Evolutionary conservation across 2,113 vertebrate species (phyloP), one percentile per base, ranked within the genome.

Genomic region (Thalassoma bifasciatum): DNA sequence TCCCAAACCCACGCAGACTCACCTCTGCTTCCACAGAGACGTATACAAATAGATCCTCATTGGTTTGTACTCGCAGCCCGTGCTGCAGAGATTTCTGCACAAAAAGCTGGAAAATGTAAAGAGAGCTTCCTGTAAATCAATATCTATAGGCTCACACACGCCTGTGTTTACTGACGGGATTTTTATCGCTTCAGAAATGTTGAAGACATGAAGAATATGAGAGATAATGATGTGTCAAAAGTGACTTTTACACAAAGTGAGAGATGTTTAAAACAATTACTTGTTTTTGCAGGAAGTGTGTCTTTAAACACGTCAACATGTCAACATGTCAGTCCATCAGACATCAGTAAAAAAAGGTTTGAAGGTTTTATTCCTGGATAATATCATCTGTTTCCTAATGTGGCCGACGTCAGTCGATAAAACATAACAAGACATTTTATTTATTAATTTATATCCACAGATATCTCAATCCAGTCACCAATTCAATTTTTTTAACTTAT

Each of bases 1-100:
- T 61, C 5, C 26, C 5, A 23, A 77, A 76, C 85, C 78, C 75
- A 84, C 75, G n/a, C 81, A 75, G 75, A n/a, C 70, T 5, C 53
- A 73, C 47, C 14, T 30, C 17, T 50, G 64, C 51, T 37, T 61
- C 75, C 21, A 54, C 65, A 79, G 61, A 71, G 56, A 81, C 69
- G 59, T 63, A 6, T 62, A 72, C 66, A 79, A 81, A 78, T 58
- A 74, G 50, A 23, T 64, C 46, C 62, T 49, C 38, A 49, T 12
- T 21, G 13, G 26, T 66, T 68, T 68, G 1, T 42, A 59, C 47
- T 59, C 34, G 26, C 51, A 42, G 40, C 0, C 0, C 9, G 37
- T 46, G 44, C 54, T 62, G 58, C 58, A 37, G 13, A 52, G 17
- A 1, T 49, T 8, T 46, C 40, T 17, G 17, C 44, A 46, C 5